Percentiles rank a stretch among this genome's conserved stretches.
These are phyloP conservation scores for Pseudonaja textilis DNA, from an alignment of 2,113 vertebrate genomes.

Conservation along the genomic window DNA sequence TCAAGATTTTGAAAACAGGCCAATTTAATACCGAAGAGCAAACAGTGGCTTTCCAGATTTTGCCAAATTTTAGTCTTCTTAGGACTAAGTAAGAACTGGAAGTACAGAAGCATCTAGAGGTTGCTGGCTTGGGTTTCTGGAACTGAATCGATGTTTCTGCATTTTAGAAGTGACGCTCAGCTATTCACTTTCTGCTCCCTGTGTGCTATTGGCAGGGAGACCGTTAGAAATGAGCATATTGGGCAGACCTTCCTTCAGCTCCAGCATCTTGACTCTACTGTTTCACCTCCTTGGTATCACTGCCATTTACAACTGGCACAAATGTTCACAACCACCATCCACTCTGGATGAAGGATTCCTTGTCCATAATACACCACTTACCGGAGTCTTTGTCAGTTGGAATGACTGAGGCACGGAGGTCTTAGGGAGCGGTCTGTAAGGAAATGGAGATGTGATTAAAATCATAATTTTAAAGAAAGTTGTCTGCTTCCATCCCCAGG, in stretches of 20 bases:
- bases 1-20: not conserved
- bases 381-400: not conserved
- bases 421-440: not conserved
- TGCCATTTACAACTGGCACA: not conserved
- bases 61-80: not conserved
- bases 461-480: not conserved
- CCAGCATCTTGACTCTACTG: not conserved
- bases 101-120: not conserved
- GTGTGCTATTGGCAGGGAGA: not conserved
- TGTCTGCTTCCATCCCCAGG: not conserved
- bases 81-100: not conserved
- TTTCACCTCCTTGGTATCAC: not conserved
- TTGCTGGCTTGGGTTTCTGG: not conserved
- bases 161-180: not conserved
- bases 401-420: too few relatives aligned
- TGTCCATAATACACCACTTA: not conserved
- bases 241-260: not conserved
- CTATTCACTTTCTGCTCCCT: fast-evolving
- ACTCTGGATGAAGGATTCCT: too few relatives aligned
- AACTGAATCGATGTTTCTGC: not conserved
- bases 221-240: not conserved
- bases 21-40: not conserved
- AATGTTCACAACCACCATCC: not conserved
- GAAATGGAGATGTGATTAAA: not conserved
- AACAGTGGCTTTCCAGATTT: not conserved